Evolutionary conservation across 2,113 vertebrate species (phyloP), one percentile per base, ranked within the genome.

Genomic region (Protobothrops flavoviridis): DNA sequence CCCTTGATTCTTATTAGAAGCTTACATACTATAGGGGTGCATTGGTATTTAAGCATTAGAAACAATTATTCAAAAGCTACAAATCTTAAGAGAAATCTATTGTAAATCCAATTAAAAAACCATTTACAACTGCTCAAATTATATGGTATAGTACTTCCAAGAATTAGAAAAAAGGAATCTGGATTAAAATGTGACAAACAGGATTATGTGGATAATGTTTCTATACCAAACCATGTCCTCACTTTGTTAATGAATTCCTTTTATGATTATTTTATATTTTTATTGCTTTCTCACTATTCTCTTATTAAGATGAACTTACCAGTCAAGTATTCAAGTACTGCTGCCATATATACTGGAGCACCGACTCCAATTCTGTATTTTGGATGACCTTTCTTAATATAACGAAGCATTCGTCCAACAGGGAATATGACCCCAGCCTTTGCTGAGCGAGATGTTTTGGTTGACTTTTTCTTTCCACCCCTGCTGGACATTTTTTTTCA

Each of bases 341-440:
- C 99, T 15, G 99, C 99, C 98, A 99, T 98, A 97, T 99, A 99
- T 33, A 99, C 99, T 0, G 99, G 99, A 0, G 99, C 99, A 85
- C 99, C 99, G 85, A 99, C 99, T 12, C 99, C 99, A 23, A 99
- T 99, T 94, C 99, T 98, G 95, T 99, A 99, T 94, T 99, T 99
- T 0, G 99, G 99, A 88, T 99, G 98, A 56, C 99, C 99, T 95
- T 98, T 99, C 95, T 99, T 99, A 94, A 99, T 99, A 97, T 99
- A 99, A 81, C 99, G 98, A 86, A 99, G 97, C 99, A 99, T 99
- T 93, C 99, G 98, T n/a, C 99, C 99, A 45, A 99, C 99, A 0
- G 99, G 99, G 96, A 99, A 99, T 96, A 99, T 99, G 92, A 99
- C 99, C 10, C 99, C 99, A 0, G 99, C 99, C 97, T 99, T 99